Base-by-base conservation (phyloP, 2,888 invertebrate species). In the Stegana nigrithorax region DNA sequence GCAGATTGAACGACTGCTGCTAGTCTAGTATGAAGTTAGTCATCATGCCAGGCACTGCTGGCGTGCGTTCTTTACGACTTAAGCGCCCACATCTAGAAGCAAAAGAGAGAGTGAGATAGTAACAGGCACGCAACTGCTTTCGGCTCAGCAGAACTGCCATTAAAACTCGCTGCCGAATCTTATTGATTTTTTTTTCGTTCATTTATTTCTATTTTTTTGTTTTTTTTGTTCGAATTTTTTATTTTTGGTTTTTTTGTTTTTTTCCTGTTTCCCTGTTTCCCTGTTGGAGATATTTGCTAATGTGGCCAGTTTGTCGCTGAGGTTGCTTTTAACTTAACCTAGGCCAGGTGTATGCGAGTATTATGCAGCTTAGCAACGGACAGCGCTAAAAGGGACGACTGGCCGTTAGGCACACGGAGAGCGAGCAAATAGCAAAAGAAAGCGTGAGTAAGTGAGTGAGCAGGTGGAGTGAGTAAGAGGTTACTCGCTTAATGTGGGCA, bases 101-200 rank as follows among this genome's bases (percentile, higher is more conserved):
- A n/a, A 39, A 12, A 27, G 21, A 10, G 51, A 36, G n/a, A n/a
- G 27, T 7, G 14, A 23, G 51, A n/a, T 12, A n/a, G 14, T 42
- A 19, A 19, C 42, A 42, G 7, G 10, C 26, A 51, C 51, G 51
- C 51, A 25, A 51, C n/a, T 51, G n/a, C n/a, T n/a, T n/a, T n/a
- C n/a, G n/a, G n/a, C n/a, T n/a, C n/a, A n/a, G n/a, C 14, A 26
- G 14, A 26, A 26, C n/a, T 56, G 56, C 23, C n/a, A 36, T 32
- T 36, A 47, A 55, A 19, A 36, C 10, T 17, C 61, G 70, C 66
- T 62, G 75, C 75, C 78, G 75, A 75, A 77, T 70, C 80, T 65
- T 76, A 76, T 76, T 76, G 76, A 76, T 76, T 76, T 76, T 75
- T 72, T 69, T 66, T 60, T 57, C 55, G 44, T 51, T 36, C 53